Evolutionary conservation across 2,113 vertebrate genomes (phyloP), one percentile per base, ranked within the genome.

Genomic region (Struthidea cinerea): DNA sequence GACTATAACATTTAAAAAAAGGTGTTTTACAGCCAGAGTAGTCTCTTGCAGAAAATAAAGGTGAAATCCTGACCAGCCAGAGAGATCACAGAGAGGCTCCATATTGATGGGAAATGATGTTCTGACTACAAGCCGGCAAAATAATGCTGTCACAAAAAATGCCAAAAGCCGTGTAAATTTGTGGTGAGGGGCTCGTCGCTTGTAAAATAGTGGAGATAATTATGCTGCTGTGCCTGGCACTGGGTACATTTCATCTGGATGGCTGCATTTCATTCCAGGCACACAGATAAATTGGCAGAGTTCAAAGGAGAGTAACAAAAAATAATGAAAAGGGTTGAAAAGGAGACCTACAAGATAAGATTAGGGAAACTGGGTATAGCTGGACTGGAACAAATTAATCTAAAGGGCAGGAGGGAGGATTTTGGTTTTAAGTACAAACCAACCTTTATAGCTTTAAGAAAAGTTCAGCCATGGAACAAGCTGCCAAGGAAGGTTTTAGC

Each of bases 401-500:
- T 49, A 81, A 96, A 85, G 76, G 86, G 56, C 70, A 91, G 23
- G 27, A 86, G 61, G 27, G 61, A 79, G 55, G 88, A 86, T 84
- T 93, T 89, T 64, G 73, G 79, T 79, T 90, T 77, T 87, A 95
- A 93, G 46, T 82, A 68, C 56, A 90, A 93, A 89, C 60, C 46
- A 93, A 96, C 86, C 60, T 93, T 92, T 68, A 71, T 17, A 53
- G 83, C 80, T 94, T 92, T 92, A 84, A 94, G 92, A 68, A 94
- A 96, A 94, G 80, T 93, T 94, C 90, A 93, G 65, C 65, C 47
- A 16, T 16, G n/a, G 71, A 93, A 89, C 83, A 93, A 69, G 76
- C 90, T 84, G 94, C 90, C 88, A 95, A 84, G 69, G 86, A 94
- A 87, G 92, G 92, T 89, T 95, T 97, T 89, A 96, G 77, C 75